Conservation (phyloP, 2,797 vertebrate genomes). For the Anguilla marmorata region DNA sequence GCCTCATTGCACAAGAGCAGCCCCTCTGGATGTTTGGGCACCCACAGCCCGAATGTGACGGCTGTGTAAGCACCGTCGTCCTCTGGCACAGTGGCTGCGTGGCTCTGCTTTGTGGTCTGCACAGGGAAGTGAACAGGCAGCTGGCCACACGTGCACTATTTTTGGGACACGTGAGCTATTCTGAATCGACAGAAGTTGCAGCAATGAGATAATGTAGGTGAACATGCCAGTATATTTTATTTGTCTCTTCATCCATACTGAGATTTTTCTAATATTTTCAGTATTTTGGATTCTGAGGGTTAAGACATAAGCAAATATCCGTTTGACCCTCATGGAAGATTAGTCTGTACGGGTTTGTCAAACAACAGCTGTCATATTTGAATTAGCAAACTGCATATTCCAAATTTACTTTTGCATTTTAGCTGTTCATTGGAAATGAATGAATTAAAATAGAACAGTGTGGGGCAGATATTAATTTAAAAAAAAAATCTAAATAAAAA, state of each 20-base stretch:
- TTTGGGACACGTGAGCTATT: neutral
- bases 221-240: too few relatives aligned
- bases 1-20: neutral
- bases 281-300: neutral
- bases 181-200: neutral
- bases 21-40: neutral
- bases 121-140: neutral
- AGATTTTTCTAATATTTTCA: too few relatives aligned
- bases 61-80: neutral
- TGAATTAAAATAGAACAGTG: slow-evolving; percentile 27
- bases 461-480: neutral
- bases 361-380: slow-evolving; percentile 33
- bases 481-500: neutral
- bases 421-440: slow-evolving; percentile 40
- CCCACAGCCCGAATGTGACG: neutral
- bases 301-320: slow-evolving; percentile 20
- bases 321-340: slow-evolving; percentile 42
- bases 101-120: too few relatives aligned
- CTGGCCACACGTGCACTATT: neutral
- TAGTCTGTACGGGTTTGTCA: slow-evolving; percentile 40
- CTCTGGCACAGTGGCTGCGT: neutral
- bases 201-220: too few relatives aligned
- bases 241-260: too few relatives aligned
- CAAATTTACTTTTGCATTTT: slow-evolving; percentile 50
- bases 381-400: slow-evolving; percentile 43